Base-by-base conservation (phyloP, 1,140 invertebrate species). In the Dolichoris vasculosae region DNA sequence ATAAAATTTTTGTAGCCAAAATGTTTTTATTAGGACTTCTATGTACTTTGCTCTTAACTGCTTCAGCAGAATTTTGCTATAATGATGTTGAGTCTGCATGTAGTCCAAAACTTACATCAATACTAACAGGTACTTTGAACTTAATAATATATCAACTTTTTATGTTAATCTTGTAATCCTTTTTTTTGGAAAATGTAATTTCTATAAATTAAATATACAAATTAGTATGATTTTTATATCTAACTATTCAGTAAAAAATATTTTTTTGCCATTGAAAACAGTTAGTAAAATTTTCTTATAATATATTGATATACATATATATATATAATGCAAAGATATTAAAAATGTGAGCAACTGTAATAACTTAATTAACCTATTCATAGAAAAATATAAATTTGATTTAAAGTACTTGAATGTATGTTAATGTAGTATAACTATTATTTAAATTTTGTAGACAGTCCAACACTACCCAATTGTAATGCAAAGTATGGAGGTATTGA, bases 401-500 rank as follows among this genome's bases (percentile, higher is more conserved):
- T 13, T 2, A 55, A 32, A 59, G 38, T n/a, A 59, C 23, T 59
- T 64, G 2, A 30, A 48, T 71, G 15, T 80, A 51, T 51, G 7
- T n/a, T 17, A 51, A 7, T 46, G 13, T 13, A 46, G 8, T 23
- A 71, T 71, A 20, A 20, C 23, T 71, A 73, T n/a, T 86, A 71
- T 81, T 69, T 84, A n/a, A n/a, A 64, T 73, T 82, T 89, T 88
- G 75, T 38, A 93, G 91, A 90, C 88, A 83, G 79, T 2, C 79
- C 86, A 79, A 81, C 89, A 51, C 73, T 94, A 11, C 86, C 90
- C 3, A 93, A 94, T 51, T 97, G 96, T 94, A 95, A 96, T 91
- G 95, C 96, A 0, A 93, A 94, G 40, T 97, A 95, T 91, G 96
- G 95, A 38, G 94, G 94, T 59, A 95, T 96, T 80, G 91, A 94